A percentile compares a stretch with the other conserved stretches of the same genome.
Evolutionary conservation across 2,797 vertebrate genomes (phyloP).

Genomic region (Anguilla megastoma): DNA sequence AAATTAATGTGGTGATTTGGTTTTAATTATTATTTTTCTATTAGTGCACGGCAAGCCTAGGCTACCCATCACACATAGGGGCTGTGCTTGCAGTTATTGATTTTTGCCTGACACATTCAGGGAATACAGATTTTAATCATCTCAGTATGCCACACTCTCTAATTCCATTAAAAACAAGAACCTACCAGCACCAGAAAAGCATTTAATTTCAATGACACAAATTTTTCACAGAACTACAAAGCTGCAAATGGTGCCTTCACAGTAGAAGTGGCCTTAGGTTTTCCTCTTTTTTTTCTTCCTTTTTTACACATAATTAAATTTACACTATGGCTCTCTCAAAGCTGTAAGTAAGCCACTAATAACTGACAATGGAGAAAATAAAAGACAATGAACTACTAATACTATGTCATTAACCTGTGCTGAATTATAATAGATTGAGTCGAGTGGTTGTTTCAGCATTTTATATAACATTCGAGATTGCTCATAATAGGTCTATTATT

Average conservation of each 20-base stretch:
- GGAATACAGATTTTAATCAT: slow-evolving; percentile 90
- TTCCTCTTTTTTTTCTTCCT: slow-evolving; percentile 43
- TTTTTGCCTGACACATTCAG: slow-evolving; percentile 89
- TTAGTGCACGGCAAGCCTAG: slow-evolving; percentile 82
- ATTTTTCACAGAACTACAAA: slow-evolving; percentile 73
- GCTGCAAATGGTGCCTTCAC: slow-evolving; percentile 75
- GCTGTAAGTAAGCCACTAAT: slow-evolving; percentile 92
- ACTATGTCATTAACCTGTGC: slow-evolving; percentile 82
- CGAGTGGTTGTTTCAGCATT: slow-evolving; percentile 44
- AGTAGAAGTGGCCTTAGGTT: slow-evolving; percentile 88
- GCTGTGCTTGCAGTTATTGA: slow-evolving; percentile 96
- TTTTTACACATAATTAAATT: slow-evolving; percentile 89
- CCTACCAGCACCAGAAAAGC: slow-evolving; percentile 90
- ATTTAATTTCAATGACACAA: slow-evolving; percentile 97
- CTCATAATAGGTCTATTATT: slow-evolving; percentile 43
- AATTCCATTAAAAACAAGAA: slow-evolving; percentile 73
- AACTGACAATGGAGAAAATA: slow-evolving; percentile 77
- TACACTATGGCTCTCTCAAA: slow-evolving; percentile 84
- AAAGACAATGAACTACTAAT: slow-evolving; percentile 83
- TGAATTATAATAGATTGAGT: slow-evolving; percentile 68
- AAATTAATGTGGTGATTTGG: slow-evolving; percentile 90
- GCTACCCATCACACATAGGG: slow-evolving; percentile 85
- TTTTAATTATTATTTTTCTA: slow-evolving; percentile 97
- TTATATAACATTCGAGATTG: slow-evolving; percentile 42
- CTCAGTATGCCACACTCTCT: slow-evolving; percentile 78